Conservation (phyloP, 2,888 invertebrate genomes). For the Cartodere bifasciata region DNA sequence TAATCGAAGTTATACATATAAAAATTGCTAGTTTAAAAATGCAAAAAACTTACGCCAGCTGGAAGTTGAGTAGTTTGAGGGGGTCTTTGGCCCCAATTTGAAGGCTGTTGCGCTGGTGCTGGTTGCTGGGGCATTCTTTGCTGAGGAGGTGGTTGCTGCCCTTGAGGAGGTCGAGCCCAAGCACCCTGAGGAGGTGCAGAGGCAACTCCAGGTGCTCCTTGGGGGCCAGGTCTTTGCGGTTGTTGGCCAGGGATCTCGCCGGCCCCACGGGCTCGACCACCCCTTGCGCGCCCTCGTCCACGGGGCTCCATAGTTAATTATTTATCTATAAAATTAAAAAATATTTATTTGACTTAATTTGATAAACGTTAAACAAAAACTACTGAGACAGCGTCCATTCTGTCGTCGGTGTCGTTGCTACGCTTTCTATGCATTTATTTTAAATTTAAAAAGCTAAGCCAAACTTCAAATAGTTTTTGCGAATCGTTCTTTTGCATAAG, state of each 20-base stretch:
- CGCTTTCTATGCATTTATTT: too few species aligned
- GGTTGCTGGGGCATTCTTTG: slow-evolving; percentile 9
- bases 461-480: too few species aligned
- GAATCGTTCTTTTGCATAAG: too few species aligned
- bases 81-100: not conserved
- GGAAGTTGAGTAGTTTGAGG: not conserved
- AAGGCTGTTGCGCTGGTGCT: slow-evolving; percentile 9
- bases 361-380: too few species aligned
- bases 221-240: slow-evolving; percentile 1
- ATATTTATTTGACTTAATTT: too few species aligned
- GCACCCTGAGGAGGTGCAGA: slow-evolving; percentile 14
- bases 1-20: too few species aligned
- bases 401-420: too few species aligned
- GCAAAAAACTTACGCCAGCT: not conserved
- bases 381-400: too few species aligned
- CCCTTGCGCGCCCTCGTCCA: slow-evolving; percentile 14
- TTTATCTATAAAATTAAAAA: too few species aligned
- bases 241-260: not conserved
- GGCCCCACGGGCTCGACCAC: slow-evolving; percentile 31
- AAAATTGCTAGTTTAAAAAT: not conserved
- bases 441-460: too few species aligned
- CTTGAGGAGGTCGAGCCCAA: slow-evolving; percentile 22
- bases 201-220: slow-evolving; percentile 9
- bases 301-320: slow-evolving; percentile 10
- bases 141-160: slow-evolving; percentile 9